Percentiles rank a stretch among this genome's conserved stretches.
phyloP scores from a whole-genome alignment of 2,113 vertebrate genomes.

The Sebastes schlegelii region DNA sequence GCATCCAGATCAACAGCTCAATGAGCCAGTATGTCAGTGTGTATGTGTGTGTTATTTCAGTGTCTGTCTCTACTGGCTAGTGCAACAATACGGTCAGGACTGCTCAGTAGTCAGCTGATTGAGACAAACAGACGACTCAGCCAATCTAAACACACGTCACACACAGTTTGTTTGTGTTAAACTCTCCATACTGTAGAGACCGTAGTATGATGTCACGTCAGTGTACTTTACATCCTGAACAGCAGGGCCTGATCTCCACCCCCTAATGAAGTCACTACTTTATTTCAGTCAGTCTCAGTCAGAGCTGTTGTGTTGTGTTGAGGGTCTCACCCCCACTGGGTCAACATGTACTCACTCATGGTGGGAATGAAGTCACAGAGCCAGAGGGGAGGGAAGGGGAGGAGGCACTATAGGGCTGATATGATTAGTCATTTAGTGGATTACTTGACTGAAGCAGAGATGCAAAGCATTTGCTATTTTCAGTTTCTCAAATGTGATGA shows the following conservation, averaged over 20 bases:
- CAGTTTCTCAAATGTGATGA: too few species aligned
- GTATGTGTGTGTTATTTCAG: slow-evolving; percentile 29
- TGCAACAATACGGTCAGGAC: slow-evolving; percentile 26
- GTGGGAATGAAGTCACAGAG: too few species aligned
- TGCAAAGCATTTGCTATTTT: too few species aligned
- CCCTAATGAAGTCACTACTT: slow-evolving; percentile 8
- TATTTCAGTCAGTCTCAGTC: neutral
- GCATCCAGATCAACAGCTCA: slow-evolving; percentile 39
- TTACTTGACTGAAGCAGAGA: too few species aligned
- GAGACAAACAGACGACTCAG: slow-evolving; percentile 8
- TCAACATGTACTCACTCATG: neutral
- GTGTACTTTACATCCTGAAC: slow-evolving; percentile 8
- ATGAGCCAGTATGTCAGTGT: slow-evolving; percentile 23
- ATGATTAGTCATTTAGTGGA: too few species aligned
- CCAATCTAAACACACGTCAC: slow-evolving; percentile 2
- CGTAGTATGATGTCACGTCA: neutral
- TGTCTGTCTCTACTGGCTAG: slow-evolving; percentile 4
- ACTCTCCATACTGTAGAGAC: neutral
- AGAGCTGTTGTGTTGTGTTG: neutral
- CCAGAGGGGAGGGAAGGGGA: too few species aligned
- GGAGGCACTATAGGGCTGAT: too few species aligned
- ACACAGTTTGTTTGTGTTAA: slow-evolving; percentile 12
- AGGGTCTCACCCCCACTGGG: neutral
- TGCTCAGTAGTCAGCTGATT: slow-evolving; percentile 12
- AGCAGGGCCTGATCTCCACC: neutral